Base-by-base conservation (phyloP, 2,888 invertebrate genomes). In the Cryptus viduatorius region DNA sequence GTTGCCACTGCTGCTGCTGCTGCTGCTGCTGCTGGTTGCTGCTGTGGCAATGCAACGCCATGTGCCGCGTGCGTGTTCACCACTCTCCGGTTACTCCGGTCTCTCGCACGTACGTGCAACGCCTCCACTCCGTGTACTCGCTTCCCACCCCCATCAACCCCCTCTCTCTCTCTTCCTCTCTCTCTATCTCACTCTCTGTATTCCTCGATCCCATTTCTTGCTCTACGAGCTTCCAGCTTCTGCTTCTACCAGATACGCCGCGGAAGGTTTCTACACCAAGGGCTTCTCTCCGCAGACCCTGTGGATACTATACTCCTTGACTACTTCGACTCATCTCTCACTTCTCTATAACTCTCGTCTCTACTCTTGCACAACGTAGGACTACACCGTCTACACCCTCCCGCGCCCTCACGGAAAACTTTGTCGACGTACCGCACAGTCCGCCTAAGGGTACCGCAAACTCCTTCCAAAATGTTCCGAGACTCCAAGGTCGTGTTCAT, bases 1-100 rank as follows among this genome's bases (percentile, higher is more conserved):
- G 72, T 75, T 76, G 71, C 50, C 50, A 56, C 78, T 71, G 29
- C 79, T 64, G 37, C 61, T 78, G 48, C 48, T 71, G 44, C 79
- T 71, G 1, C 64, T 75, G 31, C 75, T 59, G 79, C 53, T 61
- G 75, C 29, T 64, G 75, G n/a, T 64, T 75, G 19, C 69, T 81
- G 46, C 48, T 88, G 83, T 87, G 78, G 83, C 86, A 87, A 87
- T 87, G 86, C 84, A 87, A 87, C 83, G 85, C 88, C 88, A 90
- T 88, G 88, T 90, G 88, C 86, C 72, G 87, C 87, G 84, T 73
- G 80, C 79, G 79, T 83, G 68, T 79, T 86, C 84, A 56, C 83
- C 73, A 83, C 83, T 84, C 82, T 82, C 79, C 79, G 84, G 69
- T 69, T 80, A 42, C 71, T 48, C 56, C 59, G 50, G 50, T 73